phyloP scores from a whole-genome alignment of 2,888 invertebrate species.

The Meteorus cinctellus region DNA sequence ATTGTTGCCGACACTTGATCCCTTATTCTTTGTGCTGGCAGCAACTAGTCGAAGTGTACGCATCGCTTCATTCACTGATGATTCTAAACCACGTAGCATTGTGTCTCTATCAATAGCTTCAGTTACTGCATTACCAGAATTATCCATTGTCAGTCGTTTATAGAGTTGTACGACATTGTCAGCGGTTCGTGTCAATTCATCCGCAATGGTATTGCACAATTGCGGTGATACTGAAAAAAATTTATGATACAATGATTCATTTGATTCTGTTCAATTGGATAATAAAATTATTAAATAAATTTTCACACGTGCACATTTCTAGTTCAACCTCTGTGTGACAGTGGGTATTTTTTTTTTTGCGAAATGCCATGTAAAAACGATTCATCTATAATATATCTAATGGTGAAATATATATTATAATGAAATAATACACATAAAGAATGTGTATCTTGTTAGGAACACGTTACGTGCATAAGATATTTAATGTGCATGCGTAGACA shows the following conservation, averaged over 20 bases:
- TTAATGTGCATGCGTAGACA: too few species aligned
- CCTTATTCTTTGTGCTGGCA: conserved; percentile 58
- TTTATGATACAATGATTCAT: conserved; percentile 26
- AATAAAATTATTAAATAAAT: not conserved
- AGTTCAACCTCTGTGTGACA: not conserved
- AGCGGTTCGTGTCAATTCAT: conserved; percentile 80
- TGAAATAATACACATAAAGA: too few species aligned
- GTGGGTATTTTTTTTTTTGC: too few species aligned
- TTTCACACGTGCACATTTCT: not conserved
- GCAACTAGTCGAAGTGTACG: conserved; percentile 70
- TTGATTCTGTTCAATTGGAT: not conserved
- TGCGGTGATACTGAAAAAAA: conserved; percentile 77
- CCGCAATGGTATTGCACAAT: conserved; percentile 78
- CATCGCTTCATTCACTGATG: conserved; percentile 72
- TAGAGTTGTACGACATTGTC: conserved; percentile 83
- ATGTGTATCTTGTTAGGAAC: too few species aligned
- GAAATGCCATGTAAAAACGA: too few species aligned
- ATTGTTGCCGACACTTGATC: conserved; percentile 57
- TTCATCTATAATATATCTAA: too few species aligned
- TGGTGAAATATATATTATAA: too few species aligned
- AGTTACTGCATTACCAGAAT: conserved; percentile 67
- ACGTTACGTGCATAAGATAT: too few species aligned
- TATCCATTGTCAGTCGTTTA: conserved; percentile 78
- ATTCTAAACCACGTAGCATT: conserved; percentile 73
- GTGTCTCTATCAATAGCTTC: conserved; percentile 71